phyloP scores from a whole-genome alignment of 2,888 invertebrate genomes.

The Rhamphomyia laevipes region DNA sequence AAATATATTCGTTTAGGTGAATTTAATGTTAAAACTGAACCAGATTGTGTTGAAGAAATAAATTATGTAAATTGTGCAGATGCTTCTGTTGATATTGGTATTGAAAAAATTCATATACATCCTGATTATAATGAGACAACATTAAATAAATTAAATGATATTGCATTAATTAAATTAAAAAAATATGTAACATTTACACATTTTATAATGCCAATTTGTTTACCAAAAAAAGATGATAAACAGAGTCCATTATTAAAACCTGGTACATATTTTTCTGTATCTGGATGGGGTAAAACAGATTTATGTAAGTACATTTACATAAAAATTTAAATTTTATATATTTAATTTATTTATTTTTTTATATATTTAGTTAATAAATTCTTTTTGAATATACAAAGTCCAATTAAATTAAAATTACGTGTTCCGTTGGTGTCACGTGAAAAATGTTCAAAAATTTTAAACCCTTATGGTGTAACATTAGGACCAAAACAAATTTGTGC shows the following conservation, averaged over 20 bases:
- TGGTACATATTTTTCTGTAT: conserved; percentile 43
- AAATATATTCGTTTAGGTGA: conserved; percentile 50
- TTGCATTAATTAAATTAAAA: conserved; percentile 40
- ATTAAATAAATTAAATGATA: conserved; percentile 44
- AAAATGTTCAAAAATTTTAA: conserved; percentile 44
- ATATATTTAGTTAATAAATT: conserved; percentile 34
- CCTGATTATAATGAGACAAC: conserved; percentile 44
- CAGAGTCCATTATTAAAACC: conserved; percentile 30
- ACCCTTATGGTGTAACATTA: conserved; percentile 38
- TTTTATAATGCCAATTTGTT: conserved; percentile 48
- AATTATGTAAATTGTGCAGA: conserved; percentile 47
- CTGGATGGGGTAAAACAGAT: conserved; percentile 53
- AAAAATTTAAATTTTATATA: neutral
- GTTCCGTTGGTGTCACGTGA: conserved; percentile 44
- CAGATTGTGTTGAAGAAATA: conserved; percentile 45
- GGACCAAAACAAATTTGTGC: conserved; percentile 53
- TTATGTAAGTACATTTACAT: conserved; percentile 25
- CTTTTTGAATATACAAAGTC: conserved; percentile 38
- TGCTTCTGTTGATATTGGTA: conserved; percentile 47
- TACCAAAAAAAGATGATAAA: conserved; percentile 31
- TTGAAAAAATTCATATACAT: conserved; percentile 53
- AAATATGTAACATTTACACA: conserved; percentile 36
- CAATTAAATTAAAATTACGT: conserved; percentile 51
- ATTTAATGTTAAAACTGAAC: conserved; percentile 47
- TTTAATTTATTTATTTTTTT: conserved; percentile 6